Conservation (phyloP, 2,888 invertebrate species). For the Boloria euphrosyne region DNA sequence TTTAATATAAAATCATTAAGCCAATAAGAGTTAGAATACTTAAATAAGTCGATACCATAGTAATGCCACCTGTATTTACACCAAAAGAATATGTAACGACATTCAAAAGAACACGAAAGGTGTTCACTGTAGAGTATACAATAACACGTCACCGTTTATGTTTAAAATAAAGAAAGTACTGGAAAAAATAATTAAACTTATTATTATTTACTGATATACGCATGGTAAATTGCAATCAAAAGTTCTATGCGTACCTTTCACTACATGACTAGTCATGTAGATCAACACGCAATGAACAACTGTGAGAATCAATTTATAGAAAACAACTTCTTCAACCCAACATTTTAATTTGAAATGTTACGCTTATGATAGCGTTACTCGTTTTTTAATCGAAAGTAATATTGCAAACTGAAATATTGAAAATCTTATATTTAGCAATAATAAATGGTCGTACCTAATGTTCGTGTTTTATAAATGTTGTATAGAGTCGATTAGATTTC, state of each 20-base stretch:
- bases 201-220: slow-evolving; percentile 24
- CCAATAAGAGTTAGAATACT: too few relatives aligned
- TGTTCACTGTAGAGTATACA: background rate
- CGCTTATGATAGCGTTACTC: slow-evolving; percentile 5
- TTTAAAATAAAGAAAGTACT: background rate
- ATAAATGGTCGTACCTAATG: background rate
- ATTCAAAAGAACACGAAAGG: too few relatives aligned
- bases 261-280: slow-evolving; percentile 43
- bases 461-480: background rate
- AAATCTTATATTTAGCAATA: background rate
- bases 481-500: too few relatives aligned
- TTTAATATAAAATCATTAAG: background rate
- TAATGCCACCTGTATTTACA: too few relatives aligned
- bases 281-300: slow-evolving; percentile 61
- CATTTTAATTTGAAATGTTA: slow-evolving; percentile 40
- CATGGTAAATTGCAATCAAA: slow-evolving; percentile 40
- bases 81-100: too few relatives aligned
- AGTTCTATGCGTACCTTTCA: slow-evolving; percentile 44
- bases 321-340: slow-evolving; percentile 47
- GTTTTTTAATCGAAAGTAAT: background rate
- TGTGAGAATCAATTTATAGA: slow-evolving; percentile 42
- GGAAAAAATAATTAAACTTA: slow-evolving; percentile 13
- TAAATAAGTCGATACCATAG: too few relatives aligned
- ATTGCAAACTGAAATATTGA: slow-evolving; percentile 1
- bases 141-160: too few relatives aligned